Conservation (phyloP, 2,888 invertebrate genomes). For the Trachelus stipa region DNA sequence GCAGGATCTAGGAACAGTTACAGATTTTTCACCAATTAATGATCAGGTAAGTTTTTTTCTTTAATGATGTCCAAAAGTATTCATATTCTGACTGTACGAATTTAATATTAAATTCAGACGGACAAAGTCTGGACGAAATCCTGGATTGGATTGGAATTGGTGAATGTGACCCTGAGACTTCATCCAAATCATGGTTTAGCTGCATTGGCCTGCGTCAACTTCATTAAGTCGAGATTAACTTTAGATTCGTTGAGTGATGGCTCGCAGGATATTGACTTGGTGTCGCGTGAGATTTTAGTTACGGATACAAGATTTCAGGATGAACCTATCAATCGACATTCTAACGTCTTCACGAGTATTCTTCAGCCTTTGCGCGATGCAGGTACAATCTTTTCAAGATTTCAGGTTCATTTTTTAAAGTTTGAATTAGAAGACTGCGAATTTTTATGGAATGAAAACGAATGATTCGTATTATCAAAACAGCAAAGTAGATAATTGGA, state of each 20-base stretch:
- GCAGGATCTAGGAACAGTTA: constrained; percentile 38
- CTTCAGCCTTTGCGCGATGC: constrained; percentile 79
- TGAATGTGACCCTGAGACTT: constrained; percentile 85
- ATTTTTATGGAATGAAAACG: background rate
- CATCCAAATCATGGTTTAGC: constrained; percentile 71
- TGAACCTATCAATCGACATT: constrained; percentile 77
- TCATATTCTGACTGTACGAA: background rate
- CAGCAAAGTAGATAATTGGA: background rate
- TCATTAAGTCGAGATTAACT: constrained; percentile 88
- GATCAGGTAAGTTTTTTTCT: constrained; percentile 13
- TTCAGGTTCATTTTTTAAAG: constrained; percentile 29
- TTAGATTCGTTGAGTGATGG: constrained; percentile 89
- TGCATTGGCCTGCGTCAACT: constrained; percentile 87
- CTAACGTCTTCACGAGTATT: constrained; percentile 90
- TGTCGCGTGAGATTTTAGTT: constrained; percentile 89
- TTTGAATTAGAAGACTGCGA: background rate
- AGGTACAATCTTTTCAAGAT: constrained; percentile 42
- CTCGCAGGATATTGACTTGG: constrained; percentile 91
- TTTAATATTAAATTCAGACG: constrained; percentile 30
- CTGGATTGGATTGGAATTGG: constrained; percentile 85
- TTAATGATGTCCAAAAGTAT: constrained; percentile 18
- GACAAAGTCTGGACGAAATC: constrained; percentile 79
- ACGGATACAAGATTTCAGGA: constrained; percentile 79
- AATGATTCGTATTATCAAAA: background rate
- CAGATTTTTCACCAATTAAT: constrained; percentile 1